Evolutionary conservation across 2,113 vertebrate genomes (phyloP).

Genomic region (Oenanthe oenanthe): DNA sequence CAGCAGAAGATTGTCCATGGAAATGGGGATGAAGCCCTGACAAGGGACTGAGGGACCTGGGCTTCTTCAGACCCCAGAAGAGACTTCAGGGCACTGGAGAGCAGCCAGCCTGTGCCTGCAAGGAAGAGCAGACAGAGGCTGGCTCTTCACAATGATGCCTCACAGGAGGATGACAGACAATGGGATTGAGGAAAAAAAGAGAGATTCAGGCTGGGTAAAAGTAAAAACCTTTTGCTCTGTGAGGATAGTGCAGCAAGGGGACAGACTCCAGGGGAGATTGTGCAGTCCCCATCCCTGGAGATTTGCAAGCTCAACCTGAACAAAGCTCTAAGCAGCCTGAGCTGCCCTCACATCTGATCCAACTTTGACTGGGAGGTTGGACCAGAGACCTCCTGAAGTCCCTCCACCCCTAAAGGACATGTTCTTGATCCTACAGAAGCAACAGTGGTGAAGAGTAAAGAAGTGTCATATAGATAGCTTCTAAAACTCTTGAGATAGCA

Average conservation of each 20-base stretch:
- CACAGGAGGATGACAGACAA: background rate
- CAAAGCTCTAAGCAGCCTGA: background rate
- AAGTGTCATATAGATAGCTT: background rate
- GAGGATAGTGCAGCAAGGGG: background rate
- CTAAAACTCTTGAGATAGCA: background rate
- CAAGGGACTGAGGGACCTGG: background rate
- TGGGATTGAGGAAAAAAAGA: background rate
- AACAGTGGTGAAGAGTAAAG: background rate
- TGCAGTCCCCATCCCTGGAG: background rate
- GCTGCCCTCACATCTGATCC: background rate
- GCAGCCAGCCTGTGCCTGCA: background rate
- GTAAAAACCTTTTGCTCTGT: background rate
- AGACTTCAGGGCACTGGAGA: background rate
- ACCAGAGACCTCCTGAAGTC: background rate
- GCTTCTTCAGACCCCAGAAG: background rate
- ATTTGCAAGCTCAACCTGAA: background rate
- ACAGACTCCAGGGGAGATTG: background rate
- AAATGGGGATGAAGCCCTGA: background rate
- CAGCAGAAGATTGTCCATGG: rapidly evolving
- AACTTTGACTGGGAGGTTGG: background rate
- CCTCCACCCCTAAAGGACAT: background rate
- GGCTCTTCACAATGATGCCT: background rate
- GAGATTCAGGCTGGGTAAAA: background rate
- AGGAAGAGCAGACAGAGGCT: background rate
- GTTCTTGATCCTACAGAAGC: background rate